Evolutionary conservation across 2,113 vertebrate genomes (phyloP).

Genomic region (Nerophis ophidion): DNA sequence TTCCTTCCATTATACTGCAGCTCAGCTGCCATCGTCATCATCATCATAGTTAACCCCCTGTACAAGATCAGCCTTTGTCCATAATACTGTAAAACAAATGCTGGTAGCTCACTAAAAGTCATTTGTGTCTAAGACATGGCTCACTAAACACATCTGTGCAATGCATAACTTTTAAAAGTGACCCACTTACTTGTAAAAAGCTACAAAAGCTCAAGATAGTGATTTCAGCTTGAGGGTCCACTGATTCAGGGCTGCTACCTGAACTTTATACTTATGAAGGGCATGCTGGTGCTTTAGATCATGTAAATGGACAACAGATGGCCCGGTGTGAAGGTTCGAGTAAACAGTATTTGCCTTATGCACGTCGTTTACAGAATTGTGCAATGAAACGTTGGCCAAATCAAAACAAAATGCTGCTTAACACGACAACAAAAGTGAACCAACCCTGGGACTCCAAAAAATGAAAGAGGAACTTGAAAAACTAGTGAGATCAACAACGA

Average conservation of each 20-base stretch:
- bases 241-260: conserved; percentile 25
- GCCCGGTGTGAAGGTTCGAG: conserved; percentile 5
- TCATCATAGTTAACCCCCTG: conserved; percentile 55
- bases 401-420: conserved; percentile 51
- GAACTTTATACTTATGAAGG: conserved; percentile 23
- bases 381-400: conserved; percentile 30
- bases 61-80: conserved; percentile 55
- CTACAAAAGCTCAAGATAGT: conserved; percentile 16
- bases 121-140: conserved; percentile 31
- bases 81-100: conserved; percentile 58
- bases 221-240: conserved; percentile 18
- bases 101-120: conserved; percentile 54
- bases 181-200: conserved; percentile 11
- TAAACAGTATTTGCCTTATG: conserved; percentile 23
- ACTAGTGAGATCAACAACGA: conserved; percentile 44
- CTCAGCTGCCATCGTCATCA: conserved; percentile 38
- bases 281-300: conserved; percentile 14
- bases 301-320: conserved; percentile 26
- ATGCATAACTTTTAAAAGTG: conserved; percentile 28
- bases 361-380: conserved; percentile 43
- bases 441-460: conserved; percentile 16
- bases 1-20: conserved; percentile 66
- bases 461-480: conserved; percentile 20
- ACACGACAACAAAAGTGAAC: conserved; percentile 20
- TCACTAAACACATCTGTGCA: conserved; percentile 50